phyloP scores from a whole-genome alignment of 2,888 invertebrate species.

The Hemicrepidius hirtus region DNA sequence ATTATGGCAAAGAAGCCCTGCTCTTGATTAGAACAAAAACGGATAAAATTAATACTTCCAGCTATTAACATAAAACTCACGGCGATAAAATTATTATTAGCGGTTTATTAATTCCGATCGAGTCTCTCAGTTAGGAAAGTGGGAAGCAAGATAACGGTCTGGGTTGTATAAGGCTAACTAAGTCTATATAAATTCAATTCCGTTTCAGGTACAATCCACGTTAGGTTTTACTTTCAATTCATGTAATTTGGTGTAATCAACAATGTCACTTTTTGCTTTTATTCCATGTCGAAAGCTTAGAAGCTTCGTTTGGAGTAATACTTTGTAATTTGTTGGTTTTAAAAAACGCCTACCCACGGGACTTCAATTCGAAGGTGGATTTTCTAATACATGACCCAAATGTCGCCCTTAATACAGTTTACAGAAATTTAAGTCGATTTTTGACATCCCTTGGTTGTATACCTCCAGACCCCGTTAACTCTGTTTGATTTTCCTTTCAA shows the following conservation, averaged over 20 bases:
- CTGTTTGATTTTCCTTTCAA: background rate
- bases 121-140: background rate
- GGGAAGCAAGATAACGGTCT: slow-evolving; percentile 12
- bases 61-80: slow-evolving; percentile 1
- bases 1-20: slow-evolving; percentile 17
- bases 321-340: slow-evolving; percentile 31
- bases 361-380: no score
- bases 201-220: slow-evolving; percentile 10
- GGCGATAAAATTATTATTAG: slow-evolving; percentile 4
- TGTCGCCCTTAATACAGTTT: no score
- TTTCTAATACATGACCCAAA: no score
- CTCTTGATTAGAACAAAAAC: slow-evolving; percentile 11
- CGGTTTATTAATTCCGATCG: background rate
- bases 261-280: slow-evolving; percentile 12
- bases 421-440: no score
- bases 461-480: no score
- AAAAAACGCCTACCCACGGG: no score
- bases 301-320: slow-evolving; percentile 22
- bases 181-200: slow-evolving; percentile 6
- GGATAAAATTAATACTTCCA: background rate
- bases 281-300: slow-evolving; percentile 9
- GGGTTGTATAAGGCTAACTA: background rate
- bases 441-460: no score
- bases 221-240: slow-evolving; percentile 28
- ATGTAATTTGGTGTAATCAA: slow-evolving; percentile 1